Evolutionary conservation across 2,113 vertebrate genomes (phyloP).

Genomic region (Mus spicilegus): DNA sequence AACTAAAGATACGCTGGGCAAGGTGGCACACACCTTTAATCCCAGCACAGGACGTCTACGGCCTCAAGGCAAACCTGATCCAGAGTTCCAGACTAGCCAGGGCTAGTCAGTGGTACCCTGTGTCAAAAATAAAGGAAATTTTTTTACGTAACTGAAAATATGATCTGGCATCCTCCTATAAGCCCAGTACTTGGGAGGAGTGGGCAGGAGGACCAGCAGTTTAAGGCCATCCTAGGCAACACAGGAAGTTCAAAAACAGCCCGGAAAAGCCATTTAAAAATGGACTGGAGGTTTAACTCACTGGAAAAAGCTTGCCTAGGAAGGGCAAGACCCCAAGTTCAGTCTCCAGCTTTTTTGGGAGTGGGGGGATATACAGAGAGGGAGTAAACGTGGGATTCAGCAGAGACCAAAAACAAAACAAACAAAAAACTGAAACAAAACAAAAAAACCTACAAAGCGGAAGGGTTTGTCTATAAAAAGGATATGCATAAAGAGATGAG

Average conservation of each 20-base stretch:
- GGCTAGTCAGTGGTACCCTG: neutral
- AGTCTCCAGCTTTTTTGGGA: neutral
- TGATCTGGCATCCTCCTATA: neutral
- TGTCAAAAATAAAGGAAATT: neutral
- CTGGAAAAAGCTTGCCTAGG: neutral
- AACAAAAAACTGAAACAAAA: neutral
- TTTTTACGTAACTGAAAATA: neutral
- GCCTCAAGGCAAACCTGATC: neutral
- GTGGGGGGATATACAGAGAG: neutral
- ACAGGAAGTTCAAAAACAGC: neutral
- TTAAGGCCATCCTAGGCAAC: neutral
- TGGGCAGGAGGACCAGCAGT: neutral
- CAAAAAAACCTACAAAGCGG: slow-evolving; percentile 36
- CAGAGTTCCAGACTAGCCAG: neutral
- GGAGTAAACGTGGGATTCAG: neutral
- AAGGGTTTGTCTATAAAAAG: slow-evolving; percentile 25
- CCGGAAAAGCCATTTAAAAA: neutral
- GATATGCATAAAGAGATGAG: neutral
- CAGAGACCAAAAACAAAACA: neutral
- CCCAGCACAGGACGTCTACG: neutral
- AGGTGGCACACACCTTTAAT: neutral
- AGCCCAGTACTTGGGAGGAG: neutral
- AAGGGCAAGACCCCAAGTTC: neutral
- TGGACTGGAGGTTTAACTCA: neutral
- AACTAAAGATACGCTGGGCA: neutral